These are phyloP conservation scores for Sphaerophoria rueppellii DNA, from an alignment of 2,888 invertebrate species.

Conservation along the genomic window DNA sequence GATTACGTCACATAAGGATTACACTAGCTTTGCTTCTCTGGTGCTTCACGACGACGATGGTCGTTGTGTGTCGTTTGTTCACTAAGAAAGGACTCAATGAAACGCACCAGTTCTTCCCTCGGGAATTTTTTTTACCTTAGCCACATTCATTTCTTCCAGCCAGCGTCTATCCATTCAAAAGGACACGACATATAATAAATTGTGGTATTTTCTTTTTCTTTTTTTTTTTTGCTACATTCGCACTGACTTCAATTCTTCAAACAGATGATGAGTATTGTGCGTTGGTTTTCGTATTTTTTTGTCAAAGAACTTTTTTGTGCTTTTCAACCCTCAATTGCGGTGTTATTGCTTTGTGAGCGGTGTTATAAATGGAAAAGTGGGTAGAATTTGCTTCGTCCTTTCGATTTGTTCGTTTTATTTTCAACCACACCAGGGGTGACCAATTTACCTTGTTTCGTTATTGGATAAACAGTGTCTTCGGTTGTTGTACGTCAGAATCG, in stretches of 20 bases:
- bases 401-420: not conserved
- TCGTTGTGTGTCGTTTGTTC: not conserved
- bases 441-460: constrained; percentile 68
- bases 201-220: constrained; percentile 49
- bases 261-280: constrained; percentile 38
- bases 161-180: constrained; percentile 51
- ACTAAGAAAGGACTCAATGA: not conserved
- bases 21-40: constrained; percentile 51
- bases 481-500: not conserved
- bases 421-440: constrained; percentile 46
- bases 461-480: constrained; percentile 57
- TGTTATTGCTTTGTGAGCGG: constrained; percentile 45
- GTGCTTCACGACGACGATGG: too few relatives aligned
- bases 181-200: constrained; percentile 55
- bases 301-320: constrained; percentile 6
- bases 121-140: not conserved
- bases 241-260: constrained; percentile 28
- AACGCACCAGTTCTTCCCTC: not conserved
- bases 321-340: not conserved
- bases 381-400: constrained; percentile 41
- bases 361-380: constrained; percentile 59
- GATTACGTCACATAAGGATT: constrained; percentile 73
- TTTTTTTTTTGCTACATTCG: not conserved
- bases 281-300: constrained; percentile 62
- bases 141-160: constrained; percentile 49